Percentiles rank a stretch among this genome's conserved stretches.
These are phyloP conservation scores for Champsocephalus gunnari DNA, from an alignment of 2,797 vertebrate genomes.

Conservation along the genomic window DNA sequence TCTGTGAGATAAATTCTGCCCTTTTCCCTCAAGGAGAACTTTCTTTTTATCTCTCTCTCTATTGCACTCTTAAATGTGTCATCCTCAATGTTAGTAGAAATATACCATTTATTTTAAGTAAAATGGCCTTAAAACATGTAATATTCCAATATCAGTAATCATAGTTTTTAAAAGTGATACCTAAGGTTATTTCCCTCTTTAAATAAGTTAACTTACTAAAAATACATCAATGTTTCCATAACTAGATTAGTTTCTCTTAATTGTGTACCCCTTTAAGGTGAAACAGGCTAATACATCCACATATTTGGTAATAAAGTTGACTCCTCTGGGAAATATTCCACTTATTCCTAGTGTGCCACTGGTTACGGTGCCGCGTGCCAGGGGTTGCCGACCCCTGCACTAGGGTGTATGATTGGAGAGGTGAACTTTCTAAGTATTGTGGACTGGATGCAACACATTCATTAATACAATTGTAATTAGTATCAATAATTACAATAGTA, in stretches of 20 bases:
- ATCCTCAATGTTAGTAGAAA: conserved; percentile 18
- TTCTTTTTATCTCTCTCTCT: conserved; percentile 56
- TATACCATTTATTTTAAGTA: neutral
- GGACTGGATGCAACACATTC: neutral
- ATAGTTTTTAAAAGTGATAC: neutral
- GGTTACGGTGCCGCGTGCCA: too few relatives aligned
- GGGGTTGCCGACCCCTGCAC: too few relatives aligned
- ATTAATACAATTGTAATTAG: neutral
- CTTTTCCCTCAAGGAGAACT: conserved; percentile 68
- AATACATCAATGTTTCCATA: neutral
- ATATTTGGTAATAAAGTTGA: conserved; percentile 1
- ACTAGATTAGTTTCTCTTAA: neutral
- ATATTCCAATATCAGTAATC: neutral
- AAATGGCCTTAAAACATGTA: neutral
- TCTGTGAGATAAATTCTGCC: conserved; percentile 51
- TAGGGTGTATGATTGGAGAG: too few relatives aligned
- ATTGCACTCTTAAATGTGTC: conserved; percentile 55
- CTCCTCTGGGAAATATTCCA: neutral
- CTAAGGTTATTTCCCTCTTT: neutral
- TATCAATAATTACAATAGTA: neutral
- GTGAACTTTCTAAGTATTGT: neutral
- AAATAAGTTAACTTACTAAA: neutral
- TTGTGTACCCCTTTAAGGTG: conserved; percentile 2
- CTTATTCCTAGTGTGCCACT: too few relatives aligned
- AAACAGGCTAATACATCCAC: conserved; percentile 15